Base-by-base conservation (phyloP, 2,113 vertebrate species). In the Phalacrocorax carbo region DNA sequence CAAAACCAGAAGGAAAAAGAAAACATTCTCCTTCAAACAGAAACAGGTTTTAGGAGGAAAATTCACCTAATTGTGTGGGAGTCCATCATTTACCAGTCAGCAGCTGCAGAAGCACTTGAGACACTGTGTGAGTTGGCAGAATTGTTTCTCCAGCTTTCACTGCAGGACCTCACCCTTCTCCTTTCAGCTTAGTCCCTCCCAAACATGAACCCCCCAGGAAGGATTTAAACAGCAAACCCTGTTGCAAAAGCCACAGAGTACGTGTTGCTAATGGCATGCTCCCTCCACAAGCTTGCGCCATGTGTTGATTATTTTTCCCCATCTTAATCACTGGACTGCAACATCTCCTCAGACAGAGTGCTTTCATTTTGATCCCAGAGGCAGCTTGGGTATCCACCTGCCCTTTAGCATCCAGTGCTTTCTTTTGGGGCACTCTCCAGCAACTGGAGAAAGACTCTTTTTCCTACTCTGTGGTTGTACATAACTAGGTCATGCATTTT, bases 341-440 rank as follows among this genome's bases (percentile, higher is more conserved):
- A 60, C 18, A 29, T 65, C 52, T 93, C 11, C 44, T 87, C 44
- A 62, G 51, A 55, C 13, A 73, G 20, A 0, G 1, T 16, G 19
- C 13, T 54, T 34, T 79, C n/a, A n/a, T 0, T n/a, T 0, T 38
- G 32, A 76, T 46, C 23, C 27, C 25, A 0, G 1, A 70, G 34
- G 62, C 70, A 92, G 19, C 40, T 34, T 48, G 38, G n/a, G 16
- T 38, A 78, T 58, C 42, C 38, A 54, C 1, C 29, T 57, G 23
- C n/a, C 62, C 32, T 42, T 72, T 21, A 54, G 51, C 38, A 55
- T 78, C 30, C 25, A 58, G 42, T 51, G 36, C 14, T 44, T 68
- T 38, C 11, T 71, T 90, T 70, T 55, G 21, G 38, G 21, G 22
- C 44, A 71, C 52, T 86, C 52, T 86, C 51, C 25, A 62, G 21